phyloP scores from a whole-genome alignment of 2,797 vertebrate genomes.

The Tragelaphus eurycerus region DNA sequence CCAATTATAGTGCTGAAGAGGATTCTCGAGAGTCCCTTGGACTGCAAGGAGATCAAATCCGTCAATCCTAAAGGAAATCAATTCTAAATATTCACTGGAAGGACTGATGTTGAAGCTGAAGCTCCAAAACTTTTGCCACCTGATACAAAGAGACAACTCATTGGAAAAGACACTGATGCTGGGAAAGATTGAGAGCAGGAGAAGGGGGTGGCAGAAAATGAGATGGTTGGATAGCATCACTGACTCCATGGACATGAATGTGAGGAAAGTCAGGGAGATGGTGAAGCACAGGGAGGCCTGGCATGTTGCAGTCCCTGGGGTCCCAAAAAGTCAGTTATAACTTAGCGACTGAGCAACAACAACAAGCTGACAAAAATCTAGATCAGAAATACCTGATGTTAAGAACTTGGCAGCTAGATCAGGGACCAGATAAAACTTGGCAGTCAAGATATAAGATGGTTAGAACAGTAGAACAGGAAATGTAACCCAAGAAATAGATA shows the following conservation, averaged over 20 bases:
- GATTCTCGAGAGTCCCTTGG: neutral
- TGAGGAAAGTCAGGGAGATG: neutral
- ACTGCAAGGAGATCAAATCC: neutral
- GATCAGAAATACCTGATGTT: neutral
- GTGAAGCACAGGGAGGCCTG: neutral
- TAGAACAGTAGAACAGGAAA: neutral
- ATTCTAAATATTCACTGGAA: neutral
- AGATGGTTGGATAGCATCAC: neutral
- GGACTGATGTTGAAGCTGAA: neutral
- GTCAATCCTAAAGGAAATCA: neutral
- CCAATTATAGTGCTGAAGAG: neutral
- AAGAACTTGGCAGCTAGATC: too few relatives aligned
- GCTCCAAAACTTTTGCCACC: neutral
- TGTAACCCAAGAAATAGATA: neutral
- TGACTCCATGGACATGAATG: neutral
- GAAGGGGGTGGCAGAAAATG: neutral
- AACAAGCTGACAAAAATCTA: neutral
- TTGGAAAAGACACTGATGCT: neutral
- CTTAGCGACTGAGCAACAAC: neutral
- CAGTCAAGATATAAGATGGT: fast-evolving
- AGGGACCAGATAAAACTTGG: neutral
- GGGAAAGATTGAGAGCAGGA: neutral
- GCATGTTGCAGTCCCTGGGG: neutral
- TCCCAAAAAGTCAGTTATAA: neutral
- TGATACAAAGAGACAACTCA: neutral